Evolutionary conservation across 1,140 invertebrate species (phyloP), one percentile per base, ranked within the genome.

Genomic region (Nymphalis io): DNA sequence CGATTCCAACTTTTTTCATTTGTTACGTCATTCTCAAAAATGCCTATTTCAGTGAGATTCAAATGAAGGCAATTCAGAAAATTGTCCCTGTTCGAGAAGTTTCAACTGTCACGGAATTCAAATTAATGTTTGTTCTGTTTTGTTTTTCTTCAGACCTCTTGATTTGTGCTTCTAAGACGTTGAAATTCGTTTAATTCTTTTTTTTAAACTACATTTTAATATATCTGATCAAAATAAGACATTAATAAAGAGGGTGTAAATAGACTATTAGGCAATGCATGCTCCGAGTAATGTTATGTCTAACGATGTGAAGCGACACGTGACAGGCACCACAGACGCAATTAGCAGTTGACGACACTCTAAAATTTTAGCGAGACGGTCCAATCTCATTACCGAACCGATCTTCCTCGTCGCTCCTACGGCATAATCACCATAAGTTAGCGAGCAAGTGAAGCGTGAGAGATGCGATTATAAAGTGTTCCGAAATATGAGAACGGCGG

Each of bases 361-460:
- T 91, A 89, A 89, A 89, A 91, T 89, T 90, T 90, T 86, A 89
- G 83, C 81, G 82, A 87, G 82, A 89, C 82, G 83, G 80, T 86
- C 87, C 87, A 90, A 91, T 90, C 88, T 91, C 83, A 91, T 91
- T 90, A 90, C 74, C 64, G 83, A 84, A 85, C 87, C 88, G 88
- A 91, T 91, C 88, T 89, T 88, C 85, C 88, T 85, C 88, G 87
- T 88, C 87, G 86, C 89, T 87, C 86, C 88, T 85, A 89, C 84
- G 85, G 83, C 85, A 80, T 90, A 91, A 91, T 91, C 89, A 91
- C 84, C 88, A 90, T 90, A 91, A 91, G 89, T 91, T 91, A 89
- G 88, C 78, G 74, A 85, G 82, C 83, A 81, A 90, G 84, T 89
- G 86, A 91, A 85, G 86, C 88, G 87, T 89, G 86, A 85, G 82